Base-by-base conservation (phyloP, 2,797 vertebrate species). In the Urocyon cinereoargenteus region DNA sequence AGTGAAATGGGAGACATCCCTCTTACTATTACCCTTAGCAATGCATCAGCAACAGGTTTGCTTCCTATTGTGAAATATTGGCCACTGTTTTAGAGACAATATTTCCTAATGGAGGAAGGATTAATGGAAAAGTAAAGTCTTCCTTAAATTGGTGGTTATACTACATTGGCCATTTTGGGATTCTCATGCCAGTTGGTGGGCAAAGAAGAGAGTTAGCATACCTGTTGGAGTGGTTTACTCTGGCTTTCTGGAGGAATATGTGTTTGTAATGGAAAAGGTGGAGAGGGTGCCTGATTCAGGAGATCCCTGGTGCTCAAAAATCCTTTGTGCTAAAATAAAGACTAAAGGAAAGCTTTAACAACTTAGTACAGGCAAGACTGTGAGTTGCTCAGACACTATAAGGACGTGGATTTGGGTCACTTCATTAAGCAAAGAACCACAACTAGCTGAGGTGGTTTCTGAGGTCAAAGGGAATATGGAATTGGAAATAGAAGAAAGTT, bases 121-220 rank as follows among this genome's bases (percentile, higher is more conserved):
- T 75, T 86, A 62, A 81, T 77, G 24, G 14, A 81, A 85, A 84
- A 70, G 36, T 49, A 82, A 61, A 22, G 5, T 59, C 84, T n/a
- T 31, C 57, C 49, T 64, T 77, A 36, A 95, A 68, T 7, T 82
- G 22, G 40, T 61, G 72, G 40, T 36, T 73, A 26, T 9, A 10
- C 0, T 61, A 11, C 10, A 2, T 53, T 59, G 49, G 2, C 12
- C 1, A 2, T 51, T 51, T 55, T 13, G 9, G 6, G 7, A 28
- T 45, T 11, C 34, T 66, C 22, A 10, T 61, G 24, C 1, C 28
- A 45, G 0, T 6, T 77, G 78, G 90, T 0, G 68, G 18, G 5
- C 15, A 78, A 40, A 73, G 15, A 57, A 86, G 31, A 24, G 22
- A 7, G 1, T 36, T 49, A 70, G 2, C 22, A 11, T 11, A 78